Evolutionary conservation across 2,797 vertebrate genomes (phyloP), one percentile per base, ranked within the genome.

Genomic region (Crocodylus rhombifer): DNA sequence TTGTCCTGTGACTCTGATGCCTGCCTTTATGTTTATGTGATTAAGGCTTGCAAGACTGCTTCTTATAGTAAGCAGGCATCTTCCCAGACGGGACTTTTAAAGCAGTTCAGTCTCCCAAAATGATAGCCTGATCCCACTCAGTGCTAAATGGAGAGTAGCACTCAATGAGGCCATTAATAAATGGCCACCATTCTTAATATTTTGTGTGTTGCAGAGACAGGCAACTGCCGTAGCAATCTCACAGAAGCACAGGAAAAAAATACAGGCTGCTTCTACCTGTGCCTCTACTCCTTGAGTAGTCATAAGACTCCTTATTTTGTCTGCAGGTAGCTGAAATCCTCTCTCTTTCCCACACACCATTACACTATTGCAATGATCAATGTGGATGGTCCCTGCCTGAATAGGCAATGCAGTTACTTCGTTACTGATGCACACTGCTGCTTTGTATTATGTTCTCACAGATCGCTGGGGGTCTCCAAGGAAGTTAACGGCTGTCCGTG

Each of bases 401-500:
- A 51, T 51, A 51, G 42, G 42, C 42, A 51, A 51, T 51, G 42
- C 42, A 51, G 42, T 10, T 11, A 51, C 42, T 51, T 51, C 10
- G 10, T 10, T 51, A 10, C 42, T 51, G 42, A 51, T 11, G 42
- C 42, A 51, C 42, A 51, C 42, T 11, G 10, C 42, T 51, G 9
- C 10, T 51, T 51, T 51, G 5, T 42, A 14, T 28, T 2, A 12
- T 14, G 2, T 21, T 28, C 71, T 81, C 92, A 56, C 36, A 65
- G n/a, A 0, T 16, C 42, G 8, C 69, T 10, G 51, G 56, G 14
- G 61, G 17, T 42, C 42, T 51, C 23, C 58, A 14, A 16, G 0
- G 33, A 77, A 58, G 77, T 64, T 3, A 33, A 69, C 69, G 17
- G 36, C 0, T 0, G 56, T 67, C 69, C 63, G 63, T 0, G 0